phyloP scores from a whole-genome alignment of 2,797 vertebrate genomes.

The Tarsius wallacei region DNA sequence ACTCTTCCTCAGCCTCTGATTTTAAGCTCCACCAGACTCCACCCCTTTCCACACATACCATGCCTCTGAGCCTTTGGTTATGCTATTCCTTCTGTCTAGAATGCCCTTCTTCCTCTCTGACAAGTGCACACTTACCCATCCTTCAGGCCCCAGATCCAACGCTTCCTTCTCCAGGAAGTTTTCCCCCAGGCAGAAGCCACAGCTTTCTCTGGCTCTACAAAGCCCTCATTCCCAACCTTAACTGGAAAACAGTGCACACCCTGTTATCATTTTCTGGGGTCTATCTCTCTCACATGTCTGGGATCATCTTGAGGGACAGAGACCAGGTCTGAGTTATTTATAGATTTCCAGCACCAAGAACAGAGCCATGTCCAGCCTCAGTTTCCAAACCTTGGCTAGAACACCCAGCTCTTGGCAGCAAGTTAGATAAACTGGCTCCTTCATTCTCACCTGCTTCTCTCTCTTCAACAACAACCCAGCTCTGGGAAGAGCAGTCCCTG shows the following conservation, averaged over 20 bases:
- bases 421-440: conserved; percentile 23
- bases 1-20: background rate
- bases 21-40: background rate
- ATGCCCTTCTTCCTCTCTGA: background rate
- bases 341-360: conserved; percentile 34
- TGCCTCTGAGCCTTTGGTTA: conserved; percentile 33
- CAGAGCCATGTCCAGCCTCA: background rate
- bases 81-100: background rate
- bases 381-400: conserved; percentile 16
- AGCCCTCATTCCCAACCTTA: background rate
- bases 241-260: background rate
- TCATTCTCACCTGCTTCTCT: background rate
- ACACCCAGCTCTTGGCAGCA: conserved; percentile 40
- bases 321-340: conserved; percentile 65
- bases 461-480: conserved; percentile 20
- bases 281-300: conserved; percentile 7
- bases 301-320: conserved; percentile 28
- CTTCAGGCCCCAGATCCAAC: background rate
- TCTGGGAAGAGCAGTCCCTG: background rate
- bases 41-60: background rate
- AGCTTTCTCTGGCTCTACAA: background rate
- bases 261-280: background rate
- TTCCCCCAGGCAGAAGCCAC: background rate
- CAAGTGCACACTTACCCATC: background rate
- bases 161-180: background rate